Conservation (phyloP, 2,797 vertebrate genomes). For the Leptoclinus maculatus region DNA sequence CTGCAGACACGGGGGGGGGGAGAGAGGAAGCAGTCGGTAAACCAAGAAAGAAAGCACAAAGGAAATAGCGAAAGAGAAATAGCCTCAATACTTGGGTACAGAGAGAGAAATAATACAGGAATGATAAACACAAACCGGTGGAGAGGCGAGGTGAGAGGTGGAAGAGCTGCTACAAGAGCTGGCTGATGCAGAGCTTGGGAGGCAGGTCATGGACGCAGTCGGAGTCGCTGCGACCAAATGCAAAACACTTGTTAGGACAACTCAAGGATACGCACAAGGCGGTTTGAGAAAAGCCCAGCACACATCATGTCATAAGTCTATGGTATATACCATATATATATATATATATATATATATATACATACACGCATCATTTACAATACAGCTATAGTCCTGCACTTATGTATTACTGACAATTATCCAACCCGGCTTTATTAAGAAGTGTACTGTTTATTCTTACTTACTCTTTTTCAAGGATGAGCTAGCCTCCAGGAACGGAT, state of each 20-base stretch:
- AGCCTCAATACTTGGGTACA: neutral
- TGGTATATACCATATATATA: no score
- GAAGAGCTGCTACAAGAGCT: constrained; percentile 99
- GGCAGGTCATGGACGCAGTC: constrained; percentile 92
- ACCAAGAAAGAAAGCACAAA: constrained; percentile 6
- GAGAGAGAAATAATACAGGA: constrained; percentile 2
- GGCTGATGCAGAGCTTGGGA: constrained; percentile 94
- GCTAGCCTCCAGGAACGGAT: constrained; percentile 94
- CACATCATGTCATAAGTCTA: neutral
- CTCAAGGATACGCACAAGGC: neutral
- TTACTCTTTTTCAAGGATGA: constrained; percentile 96
- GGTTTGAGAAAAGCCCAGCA: neutral
- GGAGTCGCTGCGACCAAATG: constrained; percentile 80
- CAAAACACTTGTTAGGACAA: constrained; percentile 11
- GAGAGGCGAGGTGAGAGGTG: constrained; percentile 96
- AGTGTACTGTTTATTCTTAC: constrained; percentile 52
- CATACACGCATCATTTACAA: neutral
- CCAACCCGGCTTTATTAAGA: neutral
- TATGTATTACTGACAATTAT: neutral
- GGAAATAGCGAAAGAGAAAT: neutral
- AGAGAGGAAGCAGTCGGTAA: constrained; percentile 12
- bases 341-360: no score
- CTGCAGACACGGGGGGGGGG: constrained; percentile 58
- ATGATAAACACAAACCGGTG: constrained; percentile 85
- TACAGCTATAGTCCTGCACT: neutral